Evolutionary conservation across 1,140 invertebrate species (phyloP), one percentile per base, ranked within the genome.

Genomic region (Musca vetustissima): DNA sequence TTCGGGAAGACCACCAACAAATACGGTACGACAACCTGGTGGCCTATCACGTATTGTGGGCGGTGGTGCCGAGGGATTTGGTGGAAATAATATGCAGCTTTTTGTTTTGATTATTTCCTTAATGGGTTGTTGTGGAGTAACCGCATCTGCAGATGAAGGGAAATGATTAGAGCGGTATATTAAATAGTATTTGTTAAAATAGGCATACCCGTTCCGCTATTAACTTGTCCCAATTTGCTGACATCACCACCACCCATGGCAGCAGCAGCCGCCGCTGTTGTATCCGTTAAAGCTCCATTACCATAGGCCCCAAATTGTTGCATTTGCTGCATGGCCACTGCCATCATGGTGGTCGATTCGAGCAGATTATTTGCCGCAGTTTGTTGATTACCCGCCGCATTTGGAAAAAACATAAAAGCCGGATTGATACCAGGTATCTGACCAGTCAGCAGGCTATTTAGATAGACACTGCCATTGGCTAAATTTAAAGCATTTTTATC

Each of bases 1-100:
- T 82, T 98, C 95, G 4, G 96, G 95, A 53, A 98, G 83, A 17
- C 95, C 94, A 64, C 96, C 95, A 64, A 98, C 93, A 85, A 97
- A 98, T 6, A 97, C 91, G 1, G 96, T 98, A 69, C 93, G 86
- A 81, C 96, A 98, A 0, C 96, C 96, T 8, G 90, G 92, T 13
- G 95, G 95, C 57, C 92, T 86, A 75, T 94, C 92, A 68, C 92
- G 84, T 2, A 92, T 93, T 0, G 93, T 93, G 0, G 93, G 93
- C 1, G 89, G 88, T 32, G 93, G 92, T 14, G 92, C 91, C 74
- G 91, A 92, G 36, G 92, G 90, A 82, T 92, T 91, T 15, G 96
- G 95, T 49, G 95, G 95, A 74, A 92, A 92, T 22, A 97, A 83
- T 14, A 91, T 94, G 77, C 93, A 94, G 52, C 89, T 90, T 83